Evolutionary conservation across 2,113 vertebrate species (phyloP), one percentile per base, ranked within the genome.

Genomic region (Hemiscyllium ocellatum): DNA sequence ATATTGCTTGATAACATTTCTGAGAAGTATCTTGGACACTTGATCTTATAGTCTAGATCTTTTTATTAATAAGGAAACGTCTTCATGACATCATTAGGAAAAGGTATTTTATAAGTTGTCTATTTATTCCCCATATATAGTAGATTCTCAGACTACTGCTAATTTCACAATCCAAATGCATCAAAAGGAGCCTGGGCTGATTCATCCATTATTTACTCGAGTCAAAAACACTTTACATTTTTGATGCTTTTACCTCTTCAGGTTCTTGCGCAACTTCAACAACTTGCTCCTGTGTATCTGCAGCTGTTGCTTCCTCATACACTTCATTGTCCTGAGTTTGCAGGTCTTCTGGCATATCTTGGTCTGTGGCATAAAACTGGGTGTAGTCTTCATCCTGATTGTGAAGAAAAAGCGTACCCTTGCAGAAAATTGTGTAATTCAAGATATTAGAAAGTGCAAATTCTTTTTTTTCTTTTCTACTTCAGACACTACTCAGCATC

Each of bases 371-470:
- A 96, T 98, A 98, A 8, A 97, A 97, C 10, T 98, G 97, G 95
- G 98, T 97, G 96, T 98, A 98, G 85, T 98, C 98, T 96, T 98
- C 98, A 97, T 98, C 98, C 98, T 99, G 96, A 96, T 89, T 97
- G 94, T 26, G 76, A 95, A 72, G 96, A 96, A 50, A 61, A 97
- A 96, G 96, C 96, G 78, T 68, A 29, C 61, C 42, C 68, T 94
- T 47, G 22, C 87, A 90, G 87, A 13, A 61, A 50, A 90, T n/a
- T 50, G 52, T 24, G 37, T 20, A 8, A 47, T 83, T 83, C 37
- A 83, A 83, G 5, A 83, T 20, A 6, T 22, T 83, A 5, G 37
- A 20, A 83, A 83, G 19, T 47, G 80, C 96, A 97, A 61, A 96
- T 96, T 94, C 96, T 96, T 78, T 19, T 13, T 78, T 24, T 13